These are phyloP conservation scores for Volucella zonaria DNA, from an alignment of 2,888 invertebrate species.

Conservation along the genomic window DNA sequence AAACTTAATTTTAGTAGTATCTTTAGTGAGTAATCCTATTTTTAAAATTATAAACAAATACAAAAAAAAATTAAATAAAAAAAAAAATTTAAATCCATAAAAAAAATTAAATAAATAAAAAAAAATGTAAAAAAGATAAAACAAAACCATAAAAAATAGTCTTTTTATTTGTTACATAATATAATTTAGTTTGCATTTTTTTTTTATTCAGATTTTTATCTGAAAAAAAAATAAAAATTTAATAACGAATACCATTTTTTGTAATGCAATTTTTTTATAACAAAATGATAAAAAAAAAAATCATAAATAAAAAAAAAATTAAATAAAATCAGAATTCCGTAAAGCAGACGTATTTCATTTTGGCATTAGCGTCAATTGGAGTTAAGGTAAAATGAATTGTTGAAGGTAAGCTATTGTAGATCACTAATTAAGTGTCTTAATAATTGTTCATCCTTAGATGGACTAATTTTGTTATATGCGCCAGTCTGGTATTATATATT, in stretches of 20 bases:
- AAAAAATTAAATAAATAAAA: constrained; percentile 19
- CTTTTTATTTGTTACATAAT: constrained; percentile 60
- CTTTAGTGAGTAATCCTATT: constrained; percentile 67
- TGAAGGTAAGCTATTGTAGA: too few species aligned
- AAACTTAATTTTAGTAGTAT: constrained; percentile 71
- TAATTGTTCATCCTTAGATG: too few species aligned
- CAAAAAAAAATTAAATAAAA: constrained; percentile 31
- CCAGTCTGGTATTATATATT: too few species aligned
- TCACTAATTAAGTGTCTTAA: too few species aligned
- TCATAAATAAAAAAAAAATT: constrained; percentile 27
- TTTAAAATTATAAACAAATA: constrained; percentile 50
- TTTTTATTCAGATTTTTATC: constrained; percentile 24
- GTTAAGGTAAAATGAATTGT: too few species aligned
- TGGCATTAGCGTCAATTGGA: too few species aligned
- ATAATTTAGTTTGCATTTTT: constrained; percentile 35
- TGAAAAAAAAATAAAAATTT: constrained; percentile 2
- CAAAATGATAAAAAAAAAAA: constrained; percentile 15
- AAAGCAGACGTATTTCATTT: constrained; percentile 11
- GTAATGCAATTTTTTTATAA: constrained; percentile 53
- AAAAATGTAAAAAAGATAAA: constrained; percentile 53
- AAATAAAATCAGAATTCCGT: constrained; percentile 43
- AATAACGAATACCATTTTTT: constrained; percentile 55
- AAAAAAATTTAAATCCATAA: too few species aligned
- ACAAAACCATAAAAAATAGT: constrained; percentile 11
- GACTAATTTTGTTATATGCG: too few species aligned